These are phyloP conservation scores for Caenorhabditis drosophilae DNA, from an alignment of 2,888 invertebrate genomes.

Conservation along the genomic window DNA sequence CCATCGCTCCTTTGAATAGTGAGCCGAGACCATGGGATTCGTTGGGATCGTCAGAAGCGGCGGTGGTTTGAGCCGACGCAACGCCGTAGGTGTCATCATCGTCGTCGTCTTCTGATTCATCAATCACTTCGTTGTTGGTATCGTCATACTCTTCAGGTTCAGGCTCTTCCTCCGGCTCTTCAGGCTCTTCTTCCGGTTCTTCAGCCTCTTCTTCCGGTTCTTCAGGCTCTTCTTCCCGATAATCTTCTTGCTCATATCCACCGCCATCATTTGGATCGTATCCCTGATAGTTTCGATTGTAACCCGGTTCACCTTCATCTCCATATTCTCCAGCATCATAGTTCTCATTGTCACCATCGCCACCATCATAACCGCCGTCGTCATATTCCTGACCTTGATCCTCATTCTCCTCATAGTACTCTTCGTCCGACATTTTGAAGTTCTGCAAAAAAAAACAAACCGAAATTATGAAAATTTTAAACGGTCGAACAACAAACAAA, in stretches of 20 bases:
- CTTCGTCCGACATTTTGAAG: constrained; percentile 29
- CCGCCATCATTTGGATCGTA: constrained; percentile 9
- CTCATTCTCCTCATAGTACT: constrained; percentile 30
- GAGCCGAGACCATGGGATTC: constrained; percentile 17
- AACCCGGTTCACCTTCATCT: constrained; percentile 13
- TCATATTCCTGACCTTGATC: constrained; percentile 10
- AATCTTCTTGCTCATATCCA: background rate
- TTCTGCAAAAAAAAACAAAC: too few relatives aligned
- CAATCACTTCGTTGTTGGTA: constrained; percentile 7
- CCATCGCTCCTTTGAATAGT: constrained; percentile 35
- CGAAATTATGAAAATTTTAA: too few relatives aligned
- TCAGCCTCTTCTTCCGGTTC: constrained; percentile 1
- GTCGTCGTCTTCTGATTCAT: constrained; percentile 30
- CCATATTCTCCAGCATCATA: constrained; percentile 14
- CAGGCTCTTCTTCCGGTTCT: constrained; percentile 7
- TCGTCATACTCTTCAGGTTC: constrained; percentile 19
- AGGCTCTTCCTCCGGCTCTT: constrained; percentile 5
- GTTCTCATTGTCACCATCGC: constrained; percentile 5
- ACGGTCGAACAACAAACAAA: too few relatives aligned
- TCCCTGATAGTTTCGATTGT: constrained; percentile 7
- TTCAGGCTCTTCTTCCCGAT: background rate
- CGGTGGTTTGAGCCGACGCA: constrained; percentile 3
- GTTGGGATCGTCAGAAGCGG: constrained; percentile 8
- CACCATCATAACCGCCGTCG: constrained; percentile 2
- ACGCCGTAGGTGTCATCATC: constrained; percentile 23